Base-by-base conservation (phyloP, 2,797 vertebrate genomes). In the Dermochelys coriacea region DNA sequence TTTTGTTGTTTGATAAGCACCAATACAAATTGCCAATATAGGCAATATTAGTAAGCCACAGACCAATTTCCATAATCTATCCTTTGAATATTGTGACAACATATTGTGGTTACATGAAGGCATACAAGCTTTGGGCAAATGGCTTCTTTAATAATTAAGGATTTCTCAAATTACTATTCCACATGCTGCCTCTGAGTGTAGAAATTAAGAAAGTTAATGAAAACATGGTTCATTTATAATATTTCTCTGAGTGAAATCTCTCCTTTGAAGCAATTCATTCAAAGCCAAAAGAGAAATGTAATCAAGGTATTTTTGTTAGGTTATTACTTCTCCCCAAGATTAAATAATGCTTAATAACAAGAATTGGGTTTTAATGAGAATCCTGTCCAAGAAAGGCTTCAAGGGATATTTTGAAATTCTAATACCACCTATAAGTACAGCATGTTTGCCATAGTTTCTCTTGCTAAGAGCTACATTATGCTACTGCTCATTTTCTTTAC, bases 331-430 rank as follows among this genome's bases (percentile, higher is more conserved):
- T 87, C 81, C 93, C 23, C 84, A 95, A 95, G 93, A 94, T 82
- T 95, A n/a, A n/a, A n/a, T n/a, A n/a, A 25, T 94, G 83, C 75
- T 95, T 97, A 97, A 96, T 96, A 95, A 89, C 75, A 95, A 90
- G 90, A 92, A 49, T 79, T 37, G 47, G 4, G 34, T 82, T 96
- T 95, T 96, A 96, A 96, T 91, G 85, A 96, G 97, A 96, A 91
- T 68, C 89, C 88, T 95, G 86, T 96, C 52, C 86, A 84, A 91
- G 92, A 51, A 89, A 84, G 81, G 57, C 91, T 96, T 92, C 94
- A 88, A 96, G 89, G 86, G 82, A 29, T 31, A 90, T 80, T 86
- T 92, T 89, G 84, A 91, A 92, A 50, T 93, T 95, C 89, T 86
- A 95, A 93, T 93, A 86, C 90, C 86, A 96, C 95, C 95, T 96